Conservation (phyloP, 2,888 invertebrate genomes). For the Pediacus dermestoides region DNA sequence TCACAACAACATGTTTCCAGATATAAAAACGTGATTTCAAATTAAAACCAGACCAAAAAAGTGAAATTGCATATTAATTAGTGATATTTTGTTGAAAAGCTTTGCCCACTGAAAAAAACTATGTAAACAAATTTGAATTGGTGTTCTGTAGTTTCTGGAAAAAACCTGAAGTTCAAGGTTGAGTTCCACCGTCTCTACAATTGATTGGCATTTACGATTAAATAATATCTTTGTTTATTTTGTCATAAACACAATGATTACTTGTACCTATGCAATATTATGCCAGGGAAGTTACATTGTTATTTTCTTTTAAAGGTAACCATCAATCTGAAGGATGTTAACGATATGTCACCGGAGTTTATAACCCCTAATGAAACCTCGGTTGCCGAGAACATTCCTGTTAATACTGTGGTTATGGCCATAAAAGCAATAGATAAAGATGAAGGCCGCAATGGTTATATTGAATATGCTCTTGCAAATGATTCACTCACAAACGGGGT, state of each 20-base stretch:
- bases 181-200: too few relatives aligned
- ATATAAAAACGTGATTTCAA: too few relatives aligned
- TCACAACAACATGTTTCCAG: too few relatives aligned
- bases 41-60: too few relatives aligned
- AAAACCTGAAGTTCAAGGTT: too few relatives aligned
- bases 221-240: slow-evolving; percentile 5
- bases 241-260: slow-evolving; percentile 3
- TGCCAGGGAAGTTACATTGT: background rate
- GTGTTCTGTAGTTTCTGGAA: too few relatives aligned
- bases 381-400: slow-evolving; percentile 79
- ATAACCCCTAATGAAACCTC: slow-evolving; percentile 74
- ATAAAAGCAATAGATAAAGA: slow-evolving; percentile 86
- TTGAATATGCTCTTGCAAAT: slow-evolving; percentile 78
- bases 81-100: too few relatives aligned
- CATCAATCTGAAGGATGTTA: slow-evolving; percentile 82
- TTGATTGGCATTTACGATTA: slow-evolving; percentile 4
- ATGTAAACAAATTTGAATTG: too few relatives aligned
- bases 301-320: slow-evolving; percentile 58
- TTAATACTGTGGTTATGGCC: slow-evolving; percentile 84
- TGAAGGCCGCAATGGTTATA: slow-evolving; percentile 82
- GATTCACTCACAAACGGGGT: slow-evolving; percentile 61
- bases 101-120: too few relatives aligned
- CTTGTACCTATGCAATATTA: slow-evolving; percentile 1
- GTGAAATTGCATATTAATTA: too few relatives aligned
- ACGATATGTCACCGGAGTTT: slow-evolving; percentile 88